phyloP scores from a whole-genome alignment of 2,888 invertebrate species.

The Halocaridina rubra region DNA sequence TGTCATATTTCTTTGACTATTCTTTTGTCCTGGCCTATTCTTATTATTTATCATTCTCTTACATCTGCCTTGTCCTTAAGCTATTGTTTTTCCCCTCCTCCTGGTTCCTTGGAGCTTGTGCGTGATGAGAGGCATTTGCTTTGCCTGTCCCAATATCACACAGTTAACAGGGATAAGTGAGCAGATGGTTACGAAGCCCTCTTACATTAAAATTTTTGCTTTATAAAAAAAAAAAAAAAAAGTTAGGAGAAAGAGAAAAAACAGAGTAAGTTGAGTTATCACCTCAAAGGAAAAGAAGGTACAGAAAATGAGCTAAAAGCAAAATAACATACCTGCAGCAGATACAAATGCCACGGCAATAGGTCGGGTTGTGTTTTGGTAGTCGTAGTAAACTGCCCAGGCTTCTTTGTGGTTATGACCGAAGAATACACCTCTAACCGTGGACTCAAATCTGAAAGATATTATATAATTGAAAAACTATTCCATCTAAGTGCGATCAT shows the following conservation, averaged over 20 bases:
- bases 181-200: not conserved
- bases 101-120: no score
- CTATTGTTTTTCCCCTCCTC: no score
- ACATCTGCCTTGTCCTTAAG: no score
- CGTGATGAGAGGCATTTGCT: no score
- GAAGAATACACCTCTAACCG: constrained; percentile 69
- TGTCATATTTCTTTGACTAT: no score
- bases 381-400: constrained; percentile 69
- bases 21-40: no score
- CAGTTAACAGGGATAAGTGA: not conserved
- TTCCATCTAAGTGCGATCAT: no score
- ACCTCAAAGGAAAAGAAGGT: not conserved
- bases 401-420: constrained; percentile 70
- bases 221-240: not conserved
- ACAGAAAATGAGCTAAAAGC: no score
- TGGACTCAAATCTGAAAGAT: constrained; percentile 69
- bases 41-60: no score
- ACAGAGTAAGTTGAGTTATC: constrained; percentile 62
- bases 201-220: not conserved
- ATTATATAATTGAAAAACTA: no score
- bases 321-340: constrained; percentile 66
- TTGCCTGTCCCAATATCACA: no score
- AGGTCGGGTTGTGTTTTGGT: constrained; percentile 66
- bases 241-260: constrained; percentile 70
- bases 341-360: constrained; percentile 69